Base-by-base conservation (phyloP, 2,113 vertebrate species). In the Entomyzon cyanotis region DNA sequence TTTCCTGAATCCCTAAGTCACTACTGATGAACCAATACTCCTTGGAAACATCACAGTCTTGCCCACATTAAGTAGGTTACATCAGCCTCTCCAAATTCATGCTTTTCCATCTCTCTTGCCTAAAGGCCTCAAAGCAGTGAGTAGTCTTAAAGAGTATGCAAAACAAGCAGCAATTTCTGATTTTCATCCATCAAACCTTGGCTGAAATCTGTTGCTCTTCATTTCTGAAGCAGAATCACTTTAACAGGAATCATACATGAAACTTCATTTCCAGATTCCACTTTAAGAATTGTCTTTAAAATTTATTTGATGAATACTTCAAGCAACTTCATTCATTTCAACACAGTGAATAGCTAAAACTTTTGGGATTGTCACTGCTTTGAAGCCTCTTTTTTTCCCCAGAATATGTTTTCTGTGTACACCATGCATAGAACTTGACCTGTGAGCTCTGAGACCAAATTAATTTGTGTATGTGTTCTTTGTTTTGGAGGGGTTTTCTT, bases 111-210 rank as follows among this genome's bases (percentile, higher is more conserved):
- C n/a, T 80, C 63, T 87, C 49, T 73, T 41, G 3, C 21, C 10
- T 59, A 41, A 67, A 63, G 24, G 3, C 2, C 28, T 67, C 23
- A 56, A 37, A 35, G 10, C 3, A 73, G 7, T 5, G 84, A 55
- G 16, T n/a, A 63, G 11, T n/a, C 20, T 47, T 39, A 35, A 8
- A 37, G 6, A 56, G 5, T 9, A 2, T 1, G 1, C 5, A 76
- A 78, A 92, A 58, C 11, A 70, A 64, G 27, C 3, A 75, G 16
- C 27, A 63, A 12, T 15, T 81, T 84, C 21, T 65, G 21, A 39
- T 84, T 87, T 94, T 35, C 23, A n/a, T 55, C 49, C 17, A n/a
- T n/a, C 39, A 76, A 17, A 41, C 10, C 5, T 68, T 30, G 25
- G 28, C 13, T 5, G 3, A 75, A n/a, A 2, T 58, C 42, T 90